These are phyloP conservation scores for Meliscaeva auricollis DNA, from an alignment of 2,888 invertebrate species.

Conservation along the genomic window DNA sequence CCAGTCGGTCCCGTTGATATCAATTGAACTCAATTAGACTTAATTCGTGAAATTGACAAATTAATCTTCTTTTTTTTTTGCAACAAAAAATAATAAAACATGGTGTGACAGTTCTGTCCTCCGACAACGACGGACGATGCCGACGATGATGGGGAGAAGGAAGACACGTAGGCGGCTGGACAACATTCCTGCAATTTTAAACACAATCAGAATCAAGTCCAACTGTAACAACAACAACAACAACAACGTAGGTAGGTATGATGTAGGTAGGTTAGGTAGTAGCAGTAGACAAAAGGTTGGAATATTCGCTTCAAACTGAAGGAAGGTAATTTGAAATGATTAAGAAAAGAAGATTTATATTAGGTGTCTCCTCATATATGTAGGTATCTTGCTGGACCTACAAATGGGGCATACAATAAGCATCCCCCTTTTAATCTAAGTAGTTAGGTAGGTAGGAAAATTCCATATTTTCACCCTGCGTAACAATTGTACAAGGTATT, in stretches of 20 bases:
- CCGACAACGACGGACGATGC: neutral
- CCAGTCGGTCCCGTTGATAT: constrained; percentile 39
- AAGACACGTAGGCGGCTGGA: constrained; percentile 1
- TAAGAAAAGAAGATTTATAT: constrained; percentile 2
- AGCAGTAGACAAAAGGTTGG: too few relatives aligned
- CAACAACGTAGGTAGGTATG: neutral
- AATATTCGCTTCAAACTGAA: neutral
- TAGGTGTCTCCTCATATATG: neutral
- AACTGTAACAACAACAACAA: neutral
- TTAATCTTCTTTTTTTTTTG: constrained; percentile 44
- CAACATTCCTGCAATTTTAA: constrained; percentile 7
- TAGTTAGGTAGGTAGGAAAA: neutral
- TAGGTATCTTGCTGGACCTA: neutral
- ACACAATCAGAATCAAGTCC: neutral
- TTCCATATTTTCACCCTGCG: neutral
- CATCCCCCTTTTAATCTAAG: neutral
- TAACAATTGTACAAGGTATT: neutral
- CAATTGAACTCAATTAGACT: constrained; percentile 73
- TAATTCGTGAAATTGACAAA: constrained; percentile 70
- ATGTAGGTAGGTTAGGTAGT: too few relatives aligned
- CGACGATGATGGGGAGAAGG: neutral
- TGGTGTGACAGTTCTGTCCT: neutral
- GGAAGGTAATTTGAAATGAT: constrained; percentile 7
- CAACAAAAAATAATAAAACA: neutral
- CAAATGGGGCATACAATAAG: neutral